Evolutionary conservation across 1,140 invertebrate species (phyloP), one percentile per base, ranked within the genome.

Genomic region (Diploscapter pachys): DNA sequence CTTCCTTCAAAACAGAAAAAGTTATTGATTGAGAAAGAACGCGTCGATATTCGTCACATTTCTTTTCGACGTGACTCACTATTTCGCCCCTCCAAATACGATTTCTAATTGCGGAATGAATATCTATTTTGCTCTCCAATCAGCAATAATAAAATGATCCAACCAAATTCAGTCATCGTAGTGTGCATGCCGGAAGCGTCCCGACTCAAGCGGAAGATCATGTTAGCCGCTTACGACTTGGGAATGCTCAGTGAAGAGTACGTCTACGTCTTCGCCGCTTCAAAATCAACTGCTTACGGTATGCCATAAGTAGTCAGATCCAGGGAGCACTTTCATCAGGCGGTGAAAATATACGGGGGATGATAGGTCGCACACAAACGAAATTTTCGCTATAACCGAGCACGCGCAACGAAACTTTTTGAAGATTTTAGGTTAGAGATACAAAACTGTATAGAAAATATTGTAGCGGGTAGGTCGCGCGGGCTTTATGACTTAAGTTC

Each of bases 181-280:
- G 59, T 64, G 3, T 74, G 73, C 13, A 56, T 74, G 54, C 64
- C 64, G 8, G 73, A 74, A 49, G 66, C 57, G 31, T 66, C 64
- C 6, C 65, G 64, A 4, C 56, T 66, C 2, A 65, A 67, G 11
- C 64, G 73, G 13, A 74, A 68, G 31, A 62, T 65, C 51, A 52
- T 74, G 5, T 53, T 74, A 67, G 73, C 73, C 31, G 73, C 73
- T 3, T 51, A 66, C 6, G 73, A 74, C 49, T 55, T 54, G 48
- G 64, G 65, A 69, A 74, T 74, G 73, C 59, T 74, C 63, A 64
- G 57, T 0, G 73, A 67, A 55, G 73, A 74, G 50, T 74, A 64
- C 4, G 73, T 74, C 54, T 74, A 74, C 50, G 63, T 74, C n/a
- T 74, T 74, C 56, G 53, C 73, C 11, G 73, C 64, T 51, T 52